phyloP scores from a whole-genome alignment of 1,140 invertebrate genomes.

The Polypedilum vanderplanki region DNA sequence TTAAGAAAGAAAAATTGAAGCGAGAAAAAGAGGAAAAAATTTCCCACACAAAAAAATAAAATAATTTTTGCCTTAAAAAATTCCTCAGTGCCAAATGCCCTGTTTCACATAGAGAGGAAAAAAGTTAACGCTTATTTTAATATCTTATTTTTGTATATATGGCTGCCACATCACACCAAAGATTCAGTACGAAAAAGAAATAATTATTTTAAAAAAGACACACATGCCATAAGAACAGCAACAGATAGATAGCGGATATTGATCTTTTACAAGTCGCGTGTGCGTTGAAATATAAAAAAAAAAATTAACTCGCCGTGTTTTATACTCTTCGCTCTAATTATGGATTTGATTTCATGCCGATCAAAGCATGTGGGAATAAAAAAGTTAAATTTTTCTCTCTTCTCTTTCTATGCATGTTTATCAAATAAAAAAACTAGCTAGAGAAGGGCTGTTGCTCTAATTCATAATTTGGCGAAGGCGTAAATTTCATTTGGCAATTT shows the following conservation, averaged over 20 bases:
- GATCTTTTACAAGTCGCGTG: constrained; percentile 11
- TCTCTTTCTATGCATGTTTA: no score
- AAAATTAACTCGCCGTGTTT: constrained; percentile 5
- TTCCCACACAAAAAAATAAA: not conserved
- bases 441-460: not conserved
- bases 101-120: not conserved
- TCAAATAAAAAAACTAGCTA: not conserved
- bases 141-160: not conserved
- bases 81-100: constrained; percentile 15
- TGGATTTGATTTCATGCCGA: constrained; percentile 17
- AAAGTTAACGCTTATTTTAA: constrained; percentile 16
- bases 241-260: constrained; percentile 17
- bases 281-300: constrained; percentile 3
- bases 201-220: not conserved
- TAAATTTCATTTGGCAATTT: not conserved
- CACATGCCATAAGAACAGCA: not conserved
- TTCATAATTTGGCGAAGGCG: not conserved
- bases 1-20: constrained; percentile 6
- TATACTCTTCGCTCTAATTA: constrained; percentile 13
- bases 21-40: not conserved
- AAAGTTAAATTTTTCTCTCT: not conserved
- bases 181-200: not conserved
- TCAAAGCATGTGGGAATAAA: not conserved
- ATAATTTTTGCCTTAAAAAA: not conserved
- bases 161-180: not conserved